Evolutionary conservation across 2,113 vertebrate genomes (phyloP).

Genomic region (Hippocampus mohnikei): DNA sequence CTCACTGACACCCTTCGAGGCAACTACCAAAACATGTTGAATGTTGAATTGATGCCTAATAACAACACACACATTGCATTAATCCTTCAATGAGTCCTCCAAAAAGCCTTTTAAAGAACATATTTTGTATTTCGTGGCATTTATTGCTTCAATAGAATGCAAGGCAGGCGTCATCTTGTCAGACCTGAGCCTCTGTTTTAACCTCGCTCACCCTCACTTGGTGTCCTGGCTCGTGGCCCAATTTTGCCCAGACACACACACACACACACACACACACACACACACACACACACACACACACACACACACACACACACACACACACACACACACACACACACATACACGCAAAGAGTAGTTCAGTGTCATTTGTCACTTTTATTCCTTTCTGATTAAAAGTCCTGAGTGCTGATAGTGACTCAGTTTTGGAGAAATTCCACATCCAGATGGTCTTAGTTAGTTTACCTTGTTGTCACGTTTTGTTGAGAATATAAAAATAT

Average conservation of each 20-base stretch:
- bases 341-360: background rate
- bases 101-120: background rate
- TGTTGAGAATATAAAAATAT: background rate
- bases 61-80: background rate
- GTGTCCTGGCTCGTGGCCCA: background rate
- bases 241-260: conserved; percentile 17
- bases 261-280: background rate
- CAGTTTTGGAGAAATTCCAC: conserved; percentile 21
- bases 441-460: background rate
- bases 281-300: no score
- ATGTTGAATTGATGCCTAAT: no score
- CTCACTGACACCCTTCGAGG: no score
- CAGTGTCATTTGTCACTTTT: background rate
- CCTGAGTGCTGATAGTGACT: conserved; percentile 23
- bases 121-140: background rate
- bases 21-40: no score
- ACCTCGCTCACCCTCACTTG: conserved; percentile 17
- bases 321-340: background rate
- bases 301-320: no score
- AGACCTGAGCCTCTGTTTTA: conserved; percentile 3
- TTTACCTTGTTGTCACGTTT: background rate
- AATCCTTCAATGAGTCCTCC: background rate
- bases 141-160: background rate
- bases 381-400: conserved; percentile 47
- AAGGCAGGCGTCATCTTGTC: background rate